phyloP scores from a whole-genome alignment of 2,797 vertebrate genomes.

The Acanthurus tractus region DNA sequence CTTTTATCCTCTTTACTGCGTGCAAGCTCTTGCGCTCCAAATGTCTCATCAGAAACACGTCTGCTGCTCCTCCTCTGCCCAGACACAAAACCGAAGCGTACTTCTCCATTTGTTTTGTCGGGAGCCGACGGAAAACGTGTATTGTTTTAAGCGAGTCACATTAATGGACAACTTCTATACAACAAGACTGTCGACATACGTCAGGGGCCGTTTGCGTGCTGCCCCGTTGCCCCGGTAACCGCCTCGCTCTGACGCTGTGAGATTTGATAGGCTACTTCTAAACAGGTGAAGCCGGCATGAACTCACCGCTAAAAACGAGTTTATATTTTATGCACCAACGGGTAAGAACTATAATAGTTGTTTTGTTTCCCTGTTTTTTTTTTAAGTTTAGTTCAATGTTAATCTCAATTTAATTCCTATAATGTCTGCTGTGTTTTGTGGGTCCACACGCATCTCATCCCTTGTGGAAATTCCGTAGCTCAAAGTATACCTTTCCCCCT shows the following conservation, averaged over 20 bases:
- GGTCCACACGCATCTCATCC: too few relatives aligned
- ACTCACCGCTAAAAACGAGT: too few relatives aligned
- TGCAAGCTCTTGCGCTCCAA: constrained; percentile 71
- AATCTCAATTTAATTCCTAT: too few relatives aligned
- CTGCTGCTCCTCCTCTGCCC: constrained; percentile 83
- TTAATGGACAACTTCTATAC: neutral
- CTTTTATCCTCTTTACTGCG: constrained; percentile 86
- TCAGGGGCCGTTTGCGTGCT: constrained; percentile 36
- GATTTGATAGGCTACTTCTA: neutral
- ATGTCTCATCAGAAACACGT: constrained; percentile 87
- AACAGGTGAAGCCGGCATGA: too few relatives aligned
- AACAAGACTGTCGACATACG: neutral
- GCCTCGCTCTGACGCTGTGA: neutral
- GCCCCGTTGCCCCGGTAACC: constrained; percentile 56
- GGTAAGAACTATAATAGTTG: too few relatives aligned
- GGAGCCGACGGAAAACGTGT: neutral
- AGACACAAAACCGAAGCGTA: constrained; percentile 83
- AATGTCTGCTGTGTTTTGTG: too few relatives aligned
- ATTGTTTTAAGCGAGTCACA: neutral
- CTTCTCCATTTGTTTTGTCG: constrained; percentile 71
- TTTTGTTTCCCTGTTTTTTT: too few relatives aligned
- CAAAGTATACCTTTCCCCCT: too few relatives aligned
- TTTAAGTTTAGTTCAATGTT: too few relatives aligned
- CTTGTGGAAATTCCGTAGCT: too few relatives aligned
- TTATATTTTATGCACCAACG: too few relatives aligned